A percentile compares a stretch with the other conserved stretches of the same genome.
phyloP scores from a whole-genome alignment of 2,888 invertebrate genomes.

The Epinotia bilunana region DNA sequence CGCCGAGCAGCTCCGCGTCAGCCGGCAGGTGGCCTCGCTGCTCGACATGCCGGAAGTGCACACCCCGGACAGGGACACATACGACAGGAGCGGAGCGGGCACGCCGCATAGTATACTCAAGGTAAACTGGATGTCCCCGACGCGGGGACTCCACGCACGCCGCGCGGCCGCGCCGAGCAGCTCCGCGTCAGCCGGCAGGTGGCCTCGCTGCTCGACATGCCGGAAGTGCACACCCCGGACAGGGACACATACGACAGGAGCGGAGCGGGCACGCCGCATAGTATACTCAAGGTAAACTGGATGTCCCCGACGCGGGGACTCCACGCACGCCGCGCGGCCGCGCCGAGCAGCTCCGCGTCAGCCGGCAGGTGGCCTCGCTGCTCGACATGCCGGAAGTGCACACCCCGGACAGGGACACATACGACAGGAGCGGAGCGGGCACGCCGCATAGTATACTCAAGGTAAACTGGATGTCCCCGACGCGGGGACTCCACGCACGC shows the following conservation, averaged over 20 bases:
- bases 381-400: no score
- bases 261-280: slow-evolving; percentile 84
- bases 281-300: slow-evolving; percentile 87
- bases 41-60: slow-evolving; percentile 85
- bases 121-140: slow-evolving; percentile 68
- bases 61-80: slow-evolving; percentile 57
- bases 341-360: no score
- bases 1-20: slow-evolving; percentile 55
- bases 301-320: no score
- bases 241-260: slow-evolving; percentile 55
- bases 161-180: slow-evolving; percentile 52
- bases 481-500: no score
- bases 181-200: slow-evolving; percentile 61
- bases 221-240: slow-evolving; percentile 74
- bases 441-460: slow-evolving; percentile 89
- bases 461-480: no score
- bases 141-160: slow-evolving; percentile 56
- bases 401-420: slow-evolving; percentile 51
- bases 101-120: slow-evolving; percentile 89
- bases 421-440: slow-evolving; percentile 61
- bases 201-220: slow-evolving; percentile 82
- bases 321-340: no score
- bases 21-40: slow-evolving; percentile 67
- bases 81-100: slow-evolving; percentile 61
- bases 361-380: no score